Evolutionary conservation across 1,140 invertebrate species (phyloP), one percentile per base, ranked within the genome.

Genomic region (Bombus waltoni): DNA sequence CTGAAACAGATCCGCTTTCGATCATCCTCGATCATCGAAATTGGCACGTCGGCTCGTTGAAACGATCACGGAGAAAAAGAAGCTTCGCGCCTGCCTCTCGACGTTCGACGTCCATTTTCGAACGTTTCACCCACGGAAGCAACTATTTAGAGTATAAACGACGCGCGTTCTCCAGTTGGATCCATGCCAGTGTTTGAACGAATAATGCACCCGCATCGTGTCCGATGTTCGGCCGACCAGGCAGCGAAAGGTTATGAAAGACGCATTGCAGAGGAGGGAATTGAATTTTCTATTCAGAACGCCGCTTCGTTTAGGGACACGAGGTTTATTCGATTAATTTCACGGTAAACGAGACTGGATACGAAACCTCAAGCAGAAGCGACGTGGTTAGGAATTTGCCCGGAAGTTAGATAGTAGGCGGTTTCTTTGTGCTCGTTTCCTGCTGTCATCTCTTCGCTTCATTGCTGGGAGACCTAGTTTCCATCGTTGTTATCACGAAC

Each of bases 1-100:
- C 79, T 57, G 62, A 85, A 85, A 89, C 87, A 82, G 87, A 88
- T 89, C 78, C 73, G 79, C 77, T 89, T 88, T 84, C 88, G 81
- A 84, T 85, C 79, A 84, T 88, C 75, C 76, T 70, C 78, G 71
- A 88, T 84, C 87, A 71, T 79, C 83, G 76, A 72, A 85, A 85
- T 73, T 80, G 83, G 76, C 68, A 62, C 83, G 83, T 85, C 76
- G 18, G 18, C 66, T 32, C 15, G 59, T 32, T 22, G 65, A 53
- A 53, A 53, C 47, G 47, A 22, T 53, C 47, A 68, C 8, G n/a
- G 18, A 3, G 65, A 74, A 66, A 65, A 25, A 57, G 25, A 85
- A 47, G 38, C 79, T 18, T 22, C 22, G 47, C 47, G 47, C 5
- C 11, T 40, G 72, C 32, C 44, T 18, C n/a, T 32, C 15, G 1